Conservation (phyloP, 1,140 invertebrate species). For the Drosophila setifemur region DNA sequence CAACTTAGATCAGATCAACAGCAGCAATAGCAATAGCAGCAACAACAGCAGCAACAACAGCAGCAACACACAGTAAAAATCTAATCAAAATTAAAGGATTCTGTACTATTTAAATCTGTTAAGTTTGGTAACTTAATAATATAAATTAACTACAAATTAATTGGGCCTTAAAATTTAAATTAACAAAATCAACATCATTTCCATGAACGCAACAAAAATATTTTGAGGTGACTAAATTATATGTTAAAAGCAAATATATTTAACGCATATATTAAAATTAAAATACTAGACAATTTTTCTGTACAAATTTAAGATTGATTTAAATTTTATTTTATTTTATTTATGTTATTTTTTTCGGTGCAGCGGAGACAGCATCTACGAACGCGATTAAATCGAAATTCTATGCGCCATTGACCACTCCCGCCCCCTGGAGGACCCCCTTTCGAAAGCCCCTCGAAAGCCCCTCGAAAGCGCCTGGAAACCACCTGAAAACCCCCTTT, state of each 20-base stretch:
- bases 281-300: too few relatives aligned
- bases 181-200: too few relatives aligned
- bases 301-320: not conserved
- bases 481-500: not conserved
- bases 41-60: slow-evolving; percentile 19
- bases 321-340: not conserved
- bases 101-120: too few relatives aligned
- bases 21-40: slow-evolving; percentile 17
- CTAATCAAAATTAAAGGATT: not conserved
- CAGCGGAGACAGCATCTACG: slow-evolving; percentile 17
- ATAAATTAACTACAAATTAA: too few relatives aligned
- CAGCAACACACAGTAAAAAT: not conserved
- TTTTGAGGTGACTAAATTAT: too few relatives aligned
- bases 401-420: slow-evolving; percentile 60
- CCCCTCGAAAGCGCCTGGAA: not conserved
- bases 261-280: too few relatives aligned
- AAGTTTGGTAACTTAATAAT: too few relatives aligned
- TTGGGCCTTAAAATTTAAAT: too few relatives aligned
- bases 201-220: too few relatives aligned
- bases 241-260: too few relatives aligned
- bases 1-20: slow-evolving; percentile 77
- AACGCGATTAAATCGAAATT: slow-evolving; percentile 78
- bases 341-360: not conserved
- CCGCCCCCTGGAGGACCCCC: not conserved
- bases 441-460: not conserved